phyloP scores from a whole-genome alignment of 1,140 invertebrate genomes.

The Teleogryllus occipitalis region DNA sequence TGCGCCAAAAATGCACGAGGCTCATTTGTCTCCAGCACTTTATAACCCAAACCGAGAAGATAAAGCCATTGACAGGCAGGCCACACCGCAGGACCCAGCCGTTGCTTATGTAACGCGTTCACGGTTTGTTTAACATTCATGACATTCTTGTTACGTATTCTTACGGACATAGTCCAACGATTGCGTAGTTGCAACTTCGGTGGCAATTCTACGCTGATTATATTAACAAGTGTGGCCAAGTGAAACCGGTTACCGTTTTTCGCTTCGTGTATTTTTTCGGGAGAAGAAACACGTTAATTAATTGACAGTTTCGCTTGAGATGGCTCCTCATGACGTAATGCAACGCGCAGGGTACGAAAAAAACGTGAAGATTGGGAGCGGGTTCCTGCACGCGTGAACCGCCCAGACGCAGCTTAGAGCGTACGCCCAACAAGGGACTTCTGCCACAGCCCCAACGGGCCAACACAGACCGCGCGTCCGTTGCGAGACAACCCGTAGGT shows the following conservation, averaged over 20 bases:
- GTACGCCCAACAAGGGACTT: no score
- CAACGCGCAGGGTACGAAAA: no score
- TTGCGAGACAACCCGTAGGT: not conserved
- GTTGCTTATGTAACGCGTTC: not conserved
- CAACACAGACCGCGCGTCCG: no score
- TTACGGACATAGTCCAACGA: not conserved
- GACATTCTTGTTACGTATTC: constrained; percentile 1
- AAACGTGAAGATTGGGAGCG: no score
- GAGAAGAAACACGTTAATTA: no score
- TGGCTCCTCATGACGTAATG: no score
- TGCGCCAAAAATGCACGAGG: no score
- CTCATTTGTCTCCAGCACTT: no score
- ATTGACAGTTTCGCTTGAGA: no score
- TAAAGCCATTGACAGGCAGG: not conserved
- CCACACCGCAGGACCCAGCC: not conserved
- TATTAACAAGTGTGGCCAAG: not conserved
- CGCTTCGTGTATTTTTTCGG: not conserved
- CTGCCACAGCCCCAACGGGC: no score
- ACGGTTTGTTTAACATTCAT: constrained; percentile 1
- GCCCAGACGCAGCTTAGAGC: no score
- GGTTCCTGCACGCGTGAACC: no score
- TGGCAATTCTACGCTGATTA: not conserved
- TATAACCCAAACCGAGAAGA: not conserved
- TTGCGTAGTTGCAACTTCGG: not conserved
- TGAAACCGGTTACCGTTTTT: not conserved